These are phyloP conservation scores for Pagrus major DNA, from an alignment of 2,113 vertebrate genomes.

Conservation along the genomic window DNA sequence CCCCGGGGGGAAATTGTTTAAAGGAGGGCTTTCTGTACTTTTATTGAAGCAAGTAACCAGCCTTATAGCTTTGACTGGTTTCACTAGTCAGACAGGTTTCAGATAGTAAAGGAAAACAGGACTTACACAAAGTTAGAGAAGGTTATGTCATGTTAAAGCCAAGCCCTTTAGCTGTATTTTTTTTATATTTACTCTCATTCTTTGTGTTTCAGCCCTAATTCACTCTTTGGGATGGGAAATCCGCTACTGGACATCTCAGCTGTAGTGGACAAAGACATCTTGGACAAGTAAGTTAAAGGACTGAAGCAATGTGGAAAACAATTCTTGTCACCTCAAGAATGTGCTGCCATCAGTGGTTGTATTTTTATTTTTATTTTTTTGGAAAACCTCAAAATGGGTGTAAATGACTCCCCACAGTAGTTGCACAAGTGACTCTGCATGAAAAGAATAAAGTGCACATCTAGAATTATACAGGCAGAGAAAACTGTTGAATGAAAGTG, in stretches of 20 bases:
- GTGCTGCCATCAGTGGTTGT: background rate
- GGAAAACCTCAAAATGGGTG: background rate
- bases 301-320: background rate
- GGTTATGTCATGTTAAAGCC: background rate
- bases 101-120: background rate
- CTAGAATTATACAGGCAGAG: background rate
- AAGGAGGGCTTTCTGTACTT: background rate
- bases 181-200: background rate
- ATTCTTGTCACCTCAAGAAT: background rate
- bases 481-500: background rate
- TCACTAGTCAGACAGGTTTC: background rate
- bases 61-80: background rate
- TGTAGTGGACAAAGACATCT: conserved; percentile 96
- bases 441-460: background rate
- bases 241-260: conserved; percentile 96
- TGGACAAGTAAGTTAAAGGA: conserved; percentile 92
- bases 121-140: background rate
- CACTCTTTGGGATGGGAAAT: conserved; percentile 98
- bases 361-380: no score
- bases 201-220: conserved; percentile 90
- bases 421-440: background rate
- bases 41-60: background rate
- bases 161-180: background rate
- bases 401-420: background rate
- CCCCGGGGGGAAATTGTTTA: no score